Base-by-base conservation (phyloP, 2,113 vertebrate species). In the Lepus timidus region DNA sequence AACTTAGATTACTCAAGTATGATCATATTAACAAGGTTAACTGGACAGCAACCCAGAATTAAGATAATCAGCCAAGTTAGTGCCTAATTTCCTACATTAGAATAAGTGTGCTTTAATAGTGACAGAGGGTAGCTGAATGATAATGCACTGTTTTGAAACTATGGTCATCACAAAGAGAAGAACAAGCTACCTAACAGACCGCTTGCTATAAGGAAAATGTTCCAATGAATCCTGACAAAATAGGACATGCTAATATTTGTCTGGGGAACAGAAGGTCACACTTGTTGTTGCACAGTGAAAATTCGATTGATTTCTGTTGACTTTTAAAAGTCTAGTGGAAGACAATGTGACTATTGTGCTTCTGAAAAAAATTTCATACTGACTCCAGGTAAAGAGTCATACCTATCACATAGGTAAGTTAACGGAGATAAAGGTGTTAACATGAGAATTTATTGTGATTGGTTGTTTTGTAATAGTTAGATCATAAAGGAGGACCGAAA, bases 201-300 rank as follows among this genome's bases (percentile, higher is more conserved):
- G 64, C 78, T 96, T 95, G 91, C 91, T 95, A 90, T 87, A 95
- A 93, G 94, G 89, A 97, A 94, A 93, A 90, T 91, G 49, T 95
- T 93, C 91, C 95, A 94, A 87, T 92, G 89, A 97, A 85, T 36
- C 64, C 82, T 39, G 90, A 95, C 36, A 84, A 90, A 95, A 86
- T 70, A 94, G 91, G 80, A 51, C 93, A 87, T 96, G 93, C 95
- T 96, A 96, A 96, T 97, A 92, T 97, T 97, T 96, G 95, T 95
- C 91, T 71, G 97, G 84, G 94, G 96, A 87, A 87, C 90, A 94
- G 96, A 97, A 96, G 96, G 97, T 97, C 93, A 96, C 81, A 94
- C 93, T 95, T 96, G 94, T 88, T 92, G 83, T 65, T 52, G 91
- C 86, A 88, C 71, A 82, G 90, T 85, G 84, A 90, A 95, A 95